These are phyloP conservation scores for Lampropteryx suffumata DNA, from an alignment of 2,888 invertebrate genomes.

Conservation along the genomic window DNA sequence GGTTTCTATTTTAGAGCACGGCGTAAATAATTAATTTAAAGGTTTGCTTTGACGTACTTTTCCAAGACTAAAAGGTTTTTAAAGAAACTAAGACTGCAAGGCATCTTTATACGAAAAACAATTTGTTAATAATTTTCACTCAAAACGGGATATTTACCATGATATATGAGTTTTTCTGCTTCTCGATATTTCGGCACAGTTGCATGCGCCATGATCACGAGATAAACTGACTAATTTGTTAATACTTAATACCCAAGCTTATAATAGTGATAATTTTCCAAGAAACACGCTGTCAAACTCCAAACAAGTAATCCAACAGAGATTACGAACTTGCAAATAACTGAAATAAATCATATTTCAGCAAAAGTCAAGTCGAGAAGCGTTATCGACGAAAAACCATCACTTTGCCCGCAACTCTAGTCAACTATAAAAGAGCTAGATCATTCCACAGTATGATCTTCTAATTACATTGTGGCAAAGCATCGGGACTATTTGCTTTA, in stretches of 20 bases:
- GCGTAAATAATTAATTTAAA: not conserved
- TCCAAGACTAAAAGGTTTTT: not conserved
- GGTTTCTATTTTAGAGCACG: not conserved
- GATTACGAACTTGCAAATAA: slow-evolving; percentile 33
- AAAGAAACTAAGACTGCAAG: too few species aligned
- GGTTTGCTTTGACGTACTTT: not conserved
- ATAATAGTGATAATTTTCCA: slow-evolving; percentile 2
- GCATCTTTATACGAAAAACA: too few species aligned
- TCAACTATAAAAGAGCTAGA: slow-evolving; percentile 3
- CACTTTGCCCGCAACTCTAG: slow-evolving; percentile 37
- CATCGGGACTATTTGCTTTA: too few species aligned
- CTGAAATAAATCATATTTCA: slow-evolving; percentile 38
- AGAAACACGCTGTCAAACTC: slow-evolving; percentile 21
- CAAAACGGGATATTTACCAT: too few species aligned
- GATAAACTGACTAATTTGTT: too few species aligned
- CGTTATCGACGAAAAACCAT: slow-evolving; percentile 45
- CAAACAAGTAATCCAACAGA: slow-evolving; percentile 33
- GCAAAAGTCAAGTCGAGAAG: slow-evolving; percentile 30
- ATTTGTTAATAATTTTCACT: too few species aligned
- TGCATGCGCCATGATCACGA: too few species aligned
- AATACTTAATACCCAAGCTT: not conserved
- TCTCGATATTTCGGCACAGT: too few species aligned
- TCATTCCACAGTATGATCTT: too few species aligned
- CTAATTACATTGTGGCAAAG: too few species aligned
- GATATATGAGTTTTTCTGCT: too few species aligned